Evolutionary conservation across 2,888 invertebrate species (phyloP).

Genomic region (Germaria angustata): DNA sequence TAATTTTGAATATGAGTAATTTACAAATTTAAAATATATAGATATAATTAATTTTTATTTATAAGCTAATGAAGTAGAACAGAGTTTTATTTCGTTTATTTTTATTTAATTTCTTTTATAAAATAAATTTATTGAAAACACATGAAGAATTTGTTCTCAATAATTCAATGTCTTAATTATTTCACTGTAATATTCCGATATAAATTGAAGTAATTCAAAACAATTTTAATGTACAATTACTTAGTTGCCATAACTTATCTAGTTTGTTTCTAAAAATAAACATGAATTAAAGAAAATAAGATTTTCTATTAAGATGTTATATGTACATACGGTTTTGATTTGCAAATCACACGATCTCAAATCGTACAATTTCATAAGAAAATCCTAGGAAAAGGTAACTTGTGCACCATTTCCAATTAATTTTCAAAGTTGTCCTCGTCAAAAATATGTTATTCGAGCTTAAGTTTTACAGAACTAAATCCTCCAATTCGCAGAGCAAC

Average conservation of each 20-base stretch:
- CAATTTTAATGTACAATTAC: constrained; percentile 14
- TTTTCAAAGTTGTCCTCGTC: too few relatives aligned
- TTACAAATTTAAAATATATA: constrained; percentile 42
- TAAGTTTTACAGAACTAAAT: too few relatives aligned
- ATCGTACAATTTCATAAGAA: too few relatives aligned
- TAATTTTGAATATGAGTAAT: constrained; percentile 3
- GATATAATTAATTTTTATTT: constrained; percentile 16
- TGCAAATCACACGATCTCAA: too few relatives aligned
- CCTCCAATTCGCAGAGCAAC: too few relatives aligned
- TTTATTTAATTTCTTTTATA: background rate
- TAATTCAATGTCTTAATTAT: constrained; percentile 61
- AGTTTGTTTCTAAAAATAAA: background rate
- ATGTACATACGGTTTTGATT: too few relatives aligned
- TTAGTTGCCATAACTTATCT: background rate
- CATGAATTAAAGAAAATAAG: background rate
- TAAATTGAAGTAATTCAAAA: constrained; percentile 8
- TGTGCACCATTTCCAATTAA: too few relatives aligned
- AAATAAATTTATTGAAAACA: constrained; percentile 23
- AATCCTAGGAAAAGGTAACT: too few relatives aligned
- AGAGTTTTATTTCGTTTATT: constrained; percentile 1
- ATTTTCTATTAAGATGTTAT: background rate
- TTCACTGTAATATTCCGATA: constrained; percentile 80
- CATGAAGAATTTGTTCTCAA: background rate
- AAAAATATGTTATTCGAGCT: too few relatives aligned
- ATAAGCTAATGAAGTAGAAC: constrained; percentile 58